These are phyloP conservation scores for Natator depressus DNA, from an alignment of 2,113 vertebrate species.

Conservation along the genomic window DNA sequence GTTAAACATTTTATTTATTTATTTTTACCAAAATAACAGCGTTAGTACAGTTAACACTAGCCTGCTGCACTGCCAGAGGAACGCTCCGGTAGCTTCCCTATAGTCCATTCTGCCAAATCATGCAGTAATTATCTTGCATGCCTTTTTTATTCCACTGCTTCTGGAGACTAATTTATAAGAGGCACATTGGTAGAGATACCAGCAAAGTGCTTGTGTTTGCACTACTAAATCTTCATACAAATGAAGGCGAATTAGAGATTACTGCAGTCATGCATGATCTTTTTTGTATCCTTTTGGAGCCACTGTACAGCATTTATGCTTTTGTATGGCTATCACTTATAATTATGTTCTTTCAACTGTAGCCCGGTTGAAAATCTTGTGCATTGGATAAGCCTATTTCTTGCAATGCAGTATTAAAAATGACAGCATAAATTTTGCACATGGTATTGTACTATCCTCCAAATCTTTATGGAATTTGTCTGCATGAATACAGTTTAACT, in stretches of 20 bases:
- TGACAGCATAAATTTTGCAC: conserved; percentile 22
- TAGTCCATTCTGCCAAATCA: neutral
- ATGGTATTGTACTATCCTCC: neutral
- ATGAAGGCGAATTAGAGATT: conserved; percentile 19
- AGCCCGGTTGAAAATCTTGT: conserved; percentile 11
- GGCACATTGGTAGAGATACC: neutral
- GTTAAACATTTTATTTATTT: neutral
- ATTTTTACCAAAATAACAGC: neutral
- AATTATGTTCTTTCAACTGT: conserved; percentile 7
- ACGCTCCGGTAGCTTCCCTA: neutral
- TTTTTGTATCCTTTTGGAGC: neutral
- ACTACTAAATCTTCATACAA: neutral
- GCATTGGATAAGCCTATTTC: neutral
- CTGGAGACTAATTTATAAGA: neutral
- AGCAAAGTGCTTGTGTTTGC: neutral
- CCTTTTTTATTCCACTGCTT: neutral
- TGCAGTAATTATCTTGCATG: neutral
- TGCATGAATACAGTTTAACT: neutral
- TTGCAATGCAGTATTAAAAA: conserved; percentile 2
- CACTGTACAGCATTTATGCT: conserved; percentile 48
- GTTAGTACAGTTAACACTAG: neutral
- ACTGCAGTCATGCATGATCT: conserved; percentile 19
- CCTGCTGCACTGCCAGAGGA: neutral
- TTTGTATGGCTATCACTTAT: conserved; percentile 38
- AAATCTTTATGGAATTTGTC: neutral